A percentile compares a stretch with the other conserved stretches of the same genome.
These are phyloP conservation scores for Drosophila rhopaloa DNA, from an alignment of 1,140 invertebrate genomes.

Conservation along the genomic window DNA sequence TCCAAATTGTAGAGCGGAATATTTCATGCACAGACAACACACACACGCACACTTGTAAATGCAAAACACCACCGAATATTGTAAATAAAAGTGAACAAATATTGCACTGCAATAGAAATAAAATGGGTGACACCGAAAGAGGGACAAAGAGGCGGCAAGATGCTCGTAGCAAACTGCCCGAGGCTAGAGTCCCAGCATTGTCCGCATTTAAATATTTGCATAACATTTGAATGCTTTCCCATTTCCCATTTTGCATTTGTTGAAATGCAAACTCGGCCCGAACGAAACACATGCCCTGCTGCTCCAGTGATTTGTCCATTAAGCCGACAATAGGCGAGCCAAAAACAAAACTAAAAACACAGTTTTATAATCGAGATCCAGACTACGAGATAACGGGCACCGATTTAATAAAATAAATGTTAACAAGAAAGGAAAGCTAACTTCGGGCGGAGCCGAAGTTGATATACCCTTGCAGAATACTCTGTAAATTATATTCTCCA, in stretches of 20 bases:
- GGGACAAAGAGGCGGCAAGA: conserved; percentile 15
- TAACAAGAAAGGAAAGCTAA: too few species aligned
- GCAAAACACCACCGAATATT: conserved; percentile 64
- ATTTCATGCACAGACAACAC: conserved; percentile 55
- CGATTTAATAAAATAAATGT: not conserved
- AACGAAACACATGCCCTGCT: conserved; percentile 43
- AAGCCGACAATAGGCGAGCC: conserved; percentile 48
- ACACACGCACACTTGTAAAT: conserved; percentile 28
- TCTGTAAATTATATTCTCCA: too few species aligned
- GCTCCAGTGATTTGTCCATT: conserved; percentile 60
- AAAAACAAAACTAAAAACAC: conserved; percentile 14
- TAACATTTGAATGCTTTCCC: conserved; percentile 75
- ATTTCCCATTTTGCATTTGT: conserved; percentile 72
- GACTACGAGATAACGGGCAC: not conserved
- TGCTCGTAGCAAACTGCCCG: conserved; percentile 26
- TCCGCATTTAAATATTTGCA: conserved; percentile 78
- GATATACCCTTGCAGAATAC: too few species aligned
- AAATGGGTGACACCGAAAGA: conserved; percentile 26
- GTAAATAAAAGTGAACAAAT: conserved; percentile 75
- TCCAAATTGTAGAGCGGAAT: conserved; percentile 69
- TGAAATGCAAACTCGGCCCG: conserved; percentile 49
- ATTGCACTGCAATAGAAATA: conserved; percentile 51
- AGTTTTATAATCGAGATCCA: not conserved
- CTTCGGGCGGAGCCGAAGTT: too few species aligned
- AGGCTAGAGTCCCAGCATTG: conserved; percentile 53